Percentiles rank a stretch among this genome's conserved stretches.
Conservation (phyloP, 2,113 vertebrate species). For the Corynorhinus townsendii region DNA sequence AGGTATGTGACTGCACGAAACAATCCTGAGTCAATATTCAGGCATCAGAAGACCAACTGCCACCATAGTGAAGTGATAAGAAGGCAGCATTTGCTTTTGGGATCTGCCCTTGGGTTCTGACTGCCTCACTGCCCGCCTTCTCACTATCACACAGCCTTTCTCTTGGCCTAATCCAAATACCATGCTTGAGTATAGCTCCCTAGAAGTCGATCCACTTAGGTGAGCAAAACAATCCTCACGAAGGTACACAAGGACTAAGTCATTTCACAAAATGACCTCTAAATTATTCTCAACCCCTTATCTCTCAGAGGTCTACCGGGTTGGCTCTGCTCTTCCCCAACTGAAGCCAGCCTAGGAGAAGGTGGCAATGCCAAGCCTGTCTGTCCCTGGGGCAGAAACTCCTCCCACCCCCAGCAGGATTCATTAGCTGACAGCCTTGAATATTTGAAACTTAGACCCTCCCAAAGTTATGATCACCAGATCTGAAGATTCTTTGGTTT, state of each 20-base stretch:
- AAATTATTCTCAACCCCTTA: background rate
- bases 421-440: background rate
- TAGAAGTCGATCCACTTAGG: background rate
- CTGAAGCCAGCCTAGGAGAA: background rate
- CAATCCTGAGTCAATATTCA: background rate
- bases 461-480: background rate
- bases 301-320: background rate
- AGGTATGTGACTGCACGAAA: background rate
- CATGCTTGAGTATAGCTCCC: background rate
- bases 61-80: background rate
- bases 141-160: background rate
- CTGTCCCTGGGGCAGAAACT: background rate
- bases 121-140: no score
- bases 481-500: background rate
- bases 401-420: background rate
- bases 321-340: background rate
- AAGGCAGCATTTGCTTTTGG: background rate
- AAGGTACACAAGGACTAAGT: background rate
- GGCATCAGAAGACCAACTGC: background rate
- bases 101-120: accelerated
- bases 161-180: background rate
- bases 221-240: background rate
- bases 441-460: background rate
- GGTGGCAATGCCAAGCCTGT: accelerated
- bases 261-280: no score